Evolutionary conservation across 2,888 invertebrate genomes (phyloP), one percentile per base, ranked within the genome.

Genomic region (Drosophila sordidula): DNA sequence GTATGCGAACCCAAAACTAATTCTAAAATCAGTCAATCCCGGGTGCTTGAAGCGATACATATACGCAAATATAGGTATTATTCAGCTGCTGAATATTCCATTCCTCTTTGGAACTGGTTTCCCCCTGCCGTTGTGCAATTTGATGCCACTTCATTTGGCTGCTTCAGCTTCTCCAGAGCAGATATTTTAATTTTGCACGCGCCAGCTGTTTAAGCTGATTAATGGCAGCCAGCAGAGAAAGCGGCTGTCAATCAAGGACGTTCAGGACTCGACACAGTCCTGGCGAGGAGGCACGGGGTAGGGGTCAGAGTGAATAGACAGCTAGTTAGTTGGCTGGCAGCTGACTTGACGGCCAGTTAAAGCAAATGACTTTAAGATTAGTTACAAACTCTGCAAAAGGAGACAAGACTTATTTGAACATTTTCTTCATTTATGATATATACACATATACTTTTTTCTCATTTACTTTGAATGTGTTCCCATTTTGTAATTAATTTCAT

Each of bases 161-260:
- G 26, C 59, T 51, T 59, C 52, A 18, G 45, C 41, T 39, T 39
- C 46, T 46, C 25, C 54, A 14, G n/a, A 57, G 47, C 51, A 68
- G 68, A 80, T 80, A 79, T 80, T 80, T 80, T 80, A 80, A 80
- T 80, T 80, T 80, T 69, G 80, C 80, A 75, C 75, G 79, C 78
- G 78, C 78, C 80, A 80, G 75, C 80, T 80, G 79, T 66, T 80
- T 80, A 80, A 78, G 79, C 79, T 80, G 79, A 80, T 80, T 80
- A 80, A 80, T 80, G 79, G 75, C 72, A 68, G 75, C 77, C 80
- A 75, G 63, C 68, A 73, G 67, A 56, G 57, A 69, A 64, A 73
- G 73, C 72, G 80, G 63, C 80, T 80, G 79, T 80, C 79, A 80
- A 80, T 80, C 79, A 80, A 80, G 67, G 49, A 64, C 67, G 67